phyloP scores from a whole-genome alignment of 1,140 invertebrate genomes.

The Centruroides vittatus region DNA sequence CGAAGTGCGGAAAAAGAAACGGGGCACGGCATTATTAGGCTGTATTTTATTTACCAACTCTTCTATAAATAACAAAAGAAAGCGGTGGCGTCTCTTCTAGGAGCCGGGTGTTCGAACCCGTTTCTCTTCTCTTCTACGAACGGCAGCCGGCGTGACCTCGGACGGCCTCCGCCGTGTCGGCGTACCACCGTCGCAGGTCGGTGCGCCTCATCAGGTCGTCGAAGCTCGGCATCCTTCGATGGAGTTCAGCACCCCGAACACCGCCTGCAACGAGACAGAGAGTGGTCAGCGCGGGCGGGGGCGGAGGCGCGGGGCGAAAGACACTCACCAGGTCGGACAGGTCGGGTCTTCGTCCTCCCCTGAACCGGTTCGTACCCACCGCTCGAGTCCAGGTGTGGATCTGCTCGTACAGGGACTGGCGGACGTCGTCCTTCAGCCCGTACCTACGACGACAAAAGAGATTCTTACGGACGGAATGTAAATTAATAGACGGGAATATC shows the following conservation, averaged over 20 bases:
- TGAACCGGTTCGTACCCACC: conserved; percentile 57
- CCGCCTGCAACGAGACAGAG: conserved; percentile 36
- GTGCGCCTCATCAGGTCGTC: conserved; percentile 61
- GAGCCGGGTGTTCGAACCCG: neutral
- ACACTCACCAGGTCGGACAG: conserved; percentile 62
- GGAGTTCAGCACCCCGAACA: conserved; percentile 84
- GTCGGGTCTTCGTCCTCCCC: conserved; percentile 69
- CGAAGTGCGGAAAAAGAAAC: too few species aligned
- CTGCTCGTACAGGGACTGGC: conserved; percentile 77
- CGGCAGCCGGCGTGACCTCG: conserved; percentile 17
- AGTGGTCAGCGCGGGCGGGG: neutral
- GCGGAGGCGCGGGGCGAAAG: too few species aligned
- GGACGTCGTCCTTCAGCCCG: conserved; percentile 70
- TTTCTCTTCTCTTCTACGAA: neutral
- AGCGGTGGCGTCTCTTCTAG: too few species aligned
- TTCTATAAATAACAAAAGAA: too few species aligned
- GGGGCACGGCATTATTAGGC: too few species aligned
- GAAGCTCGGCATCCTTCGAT: conserved; percentile 93
- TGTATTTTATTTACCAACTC: too few species aligned
- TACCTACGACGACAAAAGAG: conserved; percentile 41
- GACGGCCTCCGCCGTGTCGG: conserved; percentile 30
- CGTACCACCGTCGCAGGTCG: conserved; percentile 44
- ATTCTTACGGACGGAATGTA: neutral
- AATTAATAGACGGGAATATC: too few species aligned
- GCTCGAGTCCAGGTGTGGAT: conserved; percentile 61